phyloP scores from a whole-genome alignment of 2,113 vertebrate species.

The Chaetodon auriga region DNA sequence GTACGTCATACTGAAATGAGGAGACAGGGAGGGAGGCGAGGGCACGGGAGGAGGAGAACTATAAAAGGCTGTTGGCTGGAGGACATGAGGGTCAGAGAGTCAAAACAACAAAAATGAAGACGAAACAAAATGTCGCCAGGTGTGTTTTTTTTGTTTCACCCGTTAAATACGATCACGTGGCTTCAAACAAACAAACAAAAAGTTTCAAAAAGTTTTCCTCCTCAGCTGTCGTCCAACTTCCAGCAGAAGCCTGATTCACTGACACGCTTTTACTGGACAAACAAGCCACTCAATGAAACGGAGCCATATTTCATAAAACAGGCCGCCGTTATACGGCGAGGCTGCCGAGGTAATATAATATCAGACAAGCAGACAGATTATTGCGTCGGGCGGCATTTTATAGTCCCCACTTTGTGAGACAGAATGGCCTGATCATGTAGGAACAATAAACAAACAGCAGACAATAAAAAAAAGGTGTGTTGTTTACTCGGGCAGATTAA shows the following conservation, averaged over 20 bases:
- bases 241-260: conserved; percentile 46
- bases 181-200: not conserved
- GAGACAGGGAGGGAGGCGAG: not conserved
- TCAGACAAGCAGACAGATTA: conserved; percentile 42
- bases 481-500: conserved; percentile 73
- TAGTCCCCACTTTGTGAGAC: conserved; percentile 62
- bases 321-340: conserved; percentile 21
- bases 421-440: conserved; percentile 56
- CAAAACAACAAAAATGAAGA: not conserved
- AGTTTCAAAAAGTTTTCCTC: conserved; percentile 5
- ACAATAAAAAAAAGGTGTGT: conserved; percentile 44
- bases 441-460: conserved; percentile 71
- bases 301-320: conserved; percentile 60
- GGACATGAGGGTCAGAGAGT: conserved; percentile 16
- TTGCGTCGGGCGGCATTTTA: conserved; percentile 47
- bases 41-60: not conserved
- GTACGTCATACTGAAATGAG: not conserved
- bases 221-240: conserved; percentile 21
- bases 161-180: not conserved
- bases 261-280: conserved; percentile 55
- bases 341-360: conserved; percentile 52
- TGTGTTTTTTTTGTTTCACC: not conserved
- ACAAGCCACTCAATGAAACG: conserved; percentile 54
- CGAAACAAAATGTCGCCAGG: not conserved
- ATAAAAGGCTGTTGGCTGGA: conserved; percentile 26